A percentile compares a stretch with the other conserved stretches of the same genome.
Conservation (phyloP, 2,888 invertebrate genomes). For the Strigamia transsilvanica region DNA sequence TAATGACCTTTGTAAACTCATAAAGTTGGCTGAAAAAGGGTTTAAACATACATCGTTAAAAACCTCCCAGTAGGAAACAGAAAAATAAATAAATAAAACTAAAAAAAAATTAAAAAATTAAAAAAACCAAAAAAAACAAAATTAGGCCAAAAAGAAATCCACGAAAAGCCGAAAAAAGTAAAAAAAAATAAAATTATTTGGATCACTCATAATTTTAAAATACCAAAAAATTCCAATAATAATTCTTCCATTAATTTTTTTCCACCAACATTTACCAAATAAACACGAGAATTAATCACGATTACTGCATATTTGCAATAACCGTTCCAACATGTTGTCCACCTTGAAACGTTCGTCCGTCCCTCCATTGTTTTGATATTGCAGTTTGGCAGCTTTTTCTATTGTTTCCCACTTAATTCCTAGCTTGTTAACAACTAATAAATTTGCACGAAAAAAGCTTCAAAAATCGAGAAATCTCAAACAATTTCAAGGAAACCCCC, state of each 20-base stretch:
- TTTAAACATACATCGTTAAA: constrained; percentile 16
- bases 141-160: not conserved
- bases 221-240: too few species aligned
- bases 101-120: too few species aligned
- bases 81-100: not conserved
- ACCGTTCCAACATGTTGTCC: not conserved
- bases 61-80: not conserved
- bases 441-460: too few species aligned
- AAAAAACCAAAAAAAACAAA: too few species aligned
- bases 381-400: constrained; percentile 10
- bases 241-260: not conserved
- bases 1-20: constrained; percentile 20
- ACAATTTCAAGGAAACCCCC: too few species aligned
- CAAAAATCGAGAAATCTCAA: too few species aligned
- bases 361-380: constrained; percentile 20
- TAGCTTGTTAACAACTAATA: not conserved
- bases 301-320: constrained; percentile 10
- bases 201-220: too few species aligned
- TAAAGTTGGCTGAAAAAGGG: not conserved
- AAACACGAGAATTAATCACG: not conserved
- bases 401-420: not conserved
- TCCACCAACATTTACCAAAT: not conserved
- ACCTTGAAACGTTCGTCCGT: not conserved
- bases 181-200: too few species aligned
- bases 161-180: not conserved